Base-by-base conservation (phyloP, 2,888 invertebrate species). In the Lasioglossum figueresi region DNA sequence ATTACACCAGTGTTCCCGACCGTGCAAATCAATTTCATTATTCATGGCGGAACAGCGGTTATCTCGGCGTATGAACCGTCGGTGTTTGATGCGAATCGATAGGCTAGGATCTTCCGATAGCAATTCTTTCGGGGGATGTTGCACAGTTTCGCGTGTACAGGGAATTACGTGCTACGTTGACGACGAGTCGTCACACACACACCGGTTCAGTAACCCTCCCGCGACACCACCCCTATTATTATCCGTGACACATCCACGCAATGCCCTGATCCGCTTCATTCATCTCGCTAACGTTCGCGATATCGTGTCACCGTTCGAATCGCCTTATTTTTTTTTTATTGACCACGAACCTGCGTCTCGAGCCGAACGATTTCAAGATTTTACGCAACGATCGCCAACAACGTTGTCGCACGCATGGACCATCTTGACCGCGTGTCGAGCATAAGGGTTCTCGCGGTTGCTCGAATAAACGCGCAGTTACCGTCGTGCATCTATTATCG, bases 141-240 rank as follows among this genome's bases (percentile, higher is more conserved):
- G 34, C 34, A 68, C 68, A 68, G 19, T 68, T 68, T 68, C 23
- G 34, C 0, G 37, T 23, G 37, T 19, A 31, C 19, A 10, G 34
- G 23, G 37, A 34, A 68, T 10, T 68, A 68, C 68, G 68, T 4
- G 82, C 86, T 84, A 86, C 79, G 70, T 81, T 72, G 76, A 63
- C 68, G 76, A 77, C 80, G 79, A 82, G 81, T 80, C 68, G 79
- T 82, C n/a, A n/a, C 70, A 14, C 70, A 14, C 45, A 81, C 73
- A 48, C 23, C 77, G 74, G 90, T 90, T 90, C 90, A 88, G 78
- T 86, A 90, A 90, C 90, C 90, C 85, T 83, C 68, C 78, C 73
- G 79, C 79, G 83, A 84, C 80, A 82, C 83, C 85, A 89, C 86
- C 87, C 86, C 88, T 90, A 86, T 90, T 90, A 90, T 90, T 90